phyloP scores from a whole-genome alignment of 2,797 vertebrate species.

The Euphonia xanthogaster region DNA sequence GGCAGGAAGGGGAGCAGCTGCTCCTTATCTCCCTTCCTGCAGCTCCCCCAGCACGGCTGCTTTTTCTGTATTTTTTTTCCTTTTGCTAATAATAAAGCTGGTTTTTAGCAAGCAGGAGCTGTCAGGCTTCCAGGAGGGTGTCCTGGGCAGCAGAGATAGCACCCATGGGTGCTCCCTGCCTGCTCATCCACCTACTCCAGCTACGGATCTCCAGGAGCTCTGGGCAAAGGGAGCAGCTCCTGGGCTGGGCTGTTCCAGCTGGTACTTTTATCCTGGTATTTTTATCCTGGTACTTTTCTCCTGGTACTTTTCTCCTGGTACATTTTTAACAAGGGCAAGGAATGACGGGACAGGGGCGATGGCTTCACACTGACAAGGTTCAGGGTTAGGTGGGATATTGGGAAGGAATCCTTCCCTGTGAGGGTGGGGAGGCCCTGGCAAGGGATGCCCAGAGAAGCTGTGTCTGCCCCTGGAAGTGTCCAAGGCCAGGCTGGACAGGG shows the following conservation, averaged over 20 bases:
- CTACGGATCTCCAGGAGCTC: neutral
- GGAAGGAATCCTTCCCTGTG: neutral
- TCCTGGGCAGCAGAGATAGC: neutral
- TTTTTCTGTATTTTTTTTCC: accelerated
- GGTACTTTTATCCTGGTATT: neutral
- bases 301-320: neutral
- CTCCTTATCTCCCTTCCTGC: constrained; percentile 25
- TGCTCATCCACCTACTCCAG: neutral
- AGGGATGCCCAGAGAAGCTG: neutral
- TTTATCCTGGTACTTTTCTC: neutral
- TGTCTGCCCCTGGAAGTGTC: neutral
- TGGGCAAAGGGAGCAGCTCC: neutral
- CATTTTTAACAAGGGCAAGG: neutral
- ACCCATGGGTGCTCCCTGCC: neutral
- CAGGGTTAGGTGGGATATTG: too few species aligned
- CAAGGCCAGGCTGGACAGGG: accelerated
- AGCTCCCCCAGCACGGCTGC: accelerated
- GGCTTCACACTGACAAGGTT: neutral
- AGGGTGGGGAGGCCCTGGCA: neutral
- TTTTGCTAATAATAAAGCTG: neutral
- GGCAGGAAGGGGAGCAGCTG: neutral
- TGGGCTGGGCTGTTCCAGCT: neutral
- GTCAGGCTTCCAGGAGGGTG: accelerated
- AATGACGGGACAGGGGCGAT: accelerated
- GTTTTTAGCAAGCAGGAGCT: neutral